Conservation (phyloP, 2,888 invertebrate genomes). For the Drosophila sordidula region DNA sequence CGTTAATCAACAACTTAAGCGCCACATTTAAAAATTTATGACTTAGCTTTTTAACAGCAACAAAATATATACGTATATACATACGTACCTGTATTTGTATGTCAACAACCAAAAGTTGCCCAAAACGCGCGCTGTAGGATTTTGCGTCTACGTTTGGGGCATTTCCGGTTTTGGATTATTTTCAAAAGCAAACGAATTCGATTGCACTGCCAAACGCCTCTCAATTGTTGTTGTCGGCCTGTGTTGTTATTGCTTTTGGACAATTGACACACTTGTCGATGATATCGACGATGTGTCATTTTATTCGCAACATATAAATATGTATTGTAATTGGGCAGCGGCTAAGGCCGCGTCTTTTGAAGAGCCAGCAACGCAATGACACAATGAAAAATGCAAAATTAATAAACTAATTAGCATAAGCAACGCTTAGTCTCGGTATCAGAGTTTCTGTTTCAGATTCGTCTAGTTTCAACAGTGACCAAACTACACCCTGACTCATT, state of each 20-base stretch:
- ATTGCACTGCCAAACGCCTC: slow-evolving; percentile 43
- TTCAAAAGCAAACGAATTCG: slow-evolving; percentile 23
- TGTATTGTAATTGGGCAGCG: slow-evolving; percentile 40
- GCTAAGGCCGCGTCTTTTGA: not conserved
- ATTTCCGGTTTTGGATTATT: slow-evolving; percentile 63
- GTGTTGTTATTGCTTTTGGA: slow-evolving; percentile 44
- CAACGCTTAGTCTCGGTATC: slow-evolving; percentile 44
- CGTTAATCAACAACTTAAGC: slow-evolving; percentile 75
- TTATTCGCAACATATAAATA: slow-evolving; percentile 36
- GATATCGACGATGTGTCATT: slow-evolving; percentile 66
- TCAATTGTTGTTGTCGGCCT: not conserved
- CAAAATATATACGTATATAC: not conserved
- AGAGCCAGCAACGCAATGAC: slow-evolving; percentile 13
- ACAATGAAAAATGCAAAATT: slow-evolving; percentile 36
- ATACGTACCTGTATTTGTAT: not conserved
- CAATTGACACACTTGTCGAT: slow-evolving; percentile 47
- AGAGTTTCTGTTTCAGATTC: slow-evolving; percentile 44
- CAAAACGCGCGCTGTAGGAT: slow-evolving; percentile 22
- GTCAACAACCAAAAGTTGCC: slow-evolving; percentile 18
- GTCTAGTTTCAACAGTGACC: slow-evolving; percentile 59
- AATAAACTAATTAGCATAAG: slow-evolving; percentile 75
- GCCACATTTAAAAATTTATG: slow-evolving; percentile 70
- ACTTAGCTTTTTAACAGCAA: slow-evolving; percentile 26
- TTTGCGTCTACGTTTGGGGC: slow-evolving; percentile 48
- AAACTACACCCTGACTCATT: slow-evolving; percentile 61